Conservation (phyloP, 2,797 vertebrate species). For the Sciurus carolinensis region DNA sequence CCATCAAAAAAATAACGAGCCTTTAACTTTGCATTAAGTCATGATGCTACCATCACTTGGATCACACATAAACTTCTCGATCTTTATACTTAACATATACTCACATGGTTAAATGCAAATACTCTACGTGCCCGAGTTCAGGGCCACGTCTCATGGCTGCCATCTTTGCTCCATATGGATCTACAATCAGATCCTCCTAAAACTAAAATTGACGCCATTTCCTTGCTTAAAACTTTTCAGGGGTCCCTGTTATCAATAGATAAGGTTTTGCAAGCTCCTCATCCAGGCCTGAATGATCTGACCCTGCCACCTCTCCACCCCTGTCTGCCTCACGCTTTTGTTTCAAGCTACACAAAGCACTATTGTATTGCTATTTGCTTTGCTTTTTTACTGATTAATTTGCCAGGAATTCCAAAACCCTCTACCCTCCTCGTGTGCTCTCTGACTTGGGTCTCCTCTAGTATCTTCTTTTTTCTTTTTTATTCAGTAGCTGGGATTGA, state of each 20-base stretch:
- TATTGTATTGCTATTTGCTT: not conserved
- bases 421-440: too few relatives aligned
- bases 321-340: not conserved
- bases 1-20: not conserved
- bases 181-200: not conserved
- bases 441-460: not conserved
- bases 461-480: too few relatives aligned
- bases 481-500: too few relatives aligned
- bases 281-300: not conserved
- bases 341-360: too few relatives aligned
- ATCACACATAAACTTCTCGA: not conserved
- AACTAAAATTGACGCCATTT: not conserved
- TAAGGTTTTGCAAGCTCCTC: too few relatives aligned
- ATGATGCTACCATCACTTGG: not conserved
- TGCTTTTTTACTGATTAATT: not conserved
- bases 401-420: not conserved
- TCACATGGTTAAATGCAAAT: not conserved
- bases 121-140: not conserved
- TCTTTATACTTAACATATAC: not conserved
- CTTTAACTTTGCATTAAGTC: not conserved
- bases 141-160: not conserved
- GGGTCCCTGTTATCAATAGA: not conserved
- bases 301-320: too few relatives aligned
- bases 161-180: not conserved
- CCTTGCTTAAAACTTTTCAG: not conserved